These are phyloP conservation scores for Sipha flava DNA, from an alignment of 1,140 invertebrate genomes.

Conservation along the genomic window DNA sequence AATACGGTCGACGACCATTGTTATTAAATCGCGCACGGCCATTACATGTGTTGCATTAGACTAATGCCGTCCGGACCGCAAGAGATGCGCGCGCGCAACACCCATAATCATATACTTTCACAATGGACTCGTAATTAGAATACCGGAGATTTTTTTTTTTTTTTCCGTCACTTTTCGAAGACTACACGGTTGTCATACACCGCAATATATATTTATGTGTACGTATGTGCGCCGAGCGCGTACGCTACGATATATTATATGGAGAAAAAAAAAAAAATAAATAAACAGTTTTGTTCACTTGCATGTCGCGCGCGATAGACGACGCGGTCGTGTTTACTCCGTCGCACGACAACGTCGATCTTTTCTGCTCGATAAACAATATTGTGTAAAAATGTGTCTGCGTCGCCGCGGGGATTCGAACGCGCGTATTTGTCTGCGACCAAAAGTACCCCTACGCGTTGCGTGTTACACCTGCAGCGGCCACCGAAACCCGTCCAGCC, in stretches of 20 bases:
- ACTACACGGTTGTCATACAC: conserved; percentile 11
- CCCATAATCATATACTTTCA: conserved; percentile 10
- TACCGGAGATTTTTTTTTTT: neutral
- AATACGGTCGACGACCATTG: neutral
- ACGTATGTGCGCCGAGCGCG: too few relatives aligned
- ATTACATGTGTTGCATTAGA: neutral
- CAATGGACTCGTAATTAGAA: neutral
- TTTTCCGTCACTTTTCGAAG: neutral
- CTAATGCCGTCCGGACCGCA: neutral
- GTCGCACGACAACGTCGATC: neutral
- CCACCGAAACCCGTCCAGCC: neutral
- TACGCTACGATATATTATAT: too few relatives aligned
- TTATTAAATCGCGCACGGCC: neutral
- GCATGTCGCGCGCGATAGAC: too few relatives aligned
- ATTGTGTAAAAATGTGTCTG: neutral
- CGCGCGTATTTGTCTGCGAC: too few relatives aligned
- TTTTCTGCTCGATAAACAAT: conserved; percentile 20
- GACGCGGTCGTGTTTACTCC: neutral
- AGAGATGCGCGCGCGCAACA: conserved; percentile 2
- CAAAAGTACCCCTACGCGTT: neutral
- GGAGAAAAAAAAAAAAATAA: too few relatives aligned
- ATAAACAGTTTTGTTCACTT: too few relatives aligned
- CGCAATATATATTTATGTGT: neutral
- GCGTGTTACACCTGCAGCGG: conserved; percentile 28
- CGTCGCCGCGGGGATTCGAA: conserved; percentile 8